Base-by-base conservation (phyloP, 2,888 invertebrate species). In the Calameuta pallipes region DNA sequence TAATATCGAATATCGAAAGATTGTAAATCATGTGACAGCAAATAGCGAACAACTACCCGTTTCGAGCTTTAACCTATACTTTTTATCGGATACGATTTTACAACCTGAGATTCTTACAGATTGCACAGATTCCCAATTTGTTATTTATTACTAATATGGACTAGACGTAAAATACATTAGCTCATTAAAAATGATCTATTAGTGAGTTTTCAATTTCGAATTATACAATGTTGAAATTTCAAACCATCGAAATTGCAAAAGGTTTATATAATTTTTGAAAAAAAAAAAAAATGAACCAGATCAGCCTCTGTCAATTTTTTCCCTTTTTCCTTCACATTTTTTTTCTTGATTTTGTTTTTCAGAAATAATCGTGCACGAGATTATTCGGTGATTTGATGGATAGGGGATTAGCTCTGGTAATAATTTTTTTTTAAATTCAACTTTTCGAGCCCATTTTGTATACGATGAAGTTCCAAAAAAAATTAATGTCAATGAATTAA, bases 1-100 rank as follows among this genome's bases (percentile, higher is more conserved):
- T 35, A 75, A 78, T 78, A 78, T 78, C 78, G 35, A 75, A 78
- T 78, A 78, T 78, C 78, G 56, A 75, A 37, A 36, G 36, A 75
- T 70, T 37, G 78, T 78, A 75, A 78, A 78, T 78, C 78, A 75
- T 75, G 37, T 71, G 73, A 68, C 37, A 71, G 78, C 69, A 75
- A 78, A 78, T 75, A 75, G 78, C 41, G 78, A 70, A 78, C 78
- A 69, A 75, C 70, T 37, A 69, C 33, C 30, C 23, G 56, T 56
- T 77, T 33, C 75, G 56, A 75, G 71, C 70, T 78, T 70, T 78
- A 78, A 75, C 78, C 30, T 75, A 71, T 70, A 75, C 23, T 9
- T 56, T 23, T 56, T 56, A 56, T 56, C 56, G 9, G 56, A 23
- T 23, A 56, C 9, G 56, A 56, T 56, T 56, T 56, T 56, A 56